Base-by-base conservation (phyloP, 2,113 vertebrate species). In the Sebastes schlegelii region DNA sequence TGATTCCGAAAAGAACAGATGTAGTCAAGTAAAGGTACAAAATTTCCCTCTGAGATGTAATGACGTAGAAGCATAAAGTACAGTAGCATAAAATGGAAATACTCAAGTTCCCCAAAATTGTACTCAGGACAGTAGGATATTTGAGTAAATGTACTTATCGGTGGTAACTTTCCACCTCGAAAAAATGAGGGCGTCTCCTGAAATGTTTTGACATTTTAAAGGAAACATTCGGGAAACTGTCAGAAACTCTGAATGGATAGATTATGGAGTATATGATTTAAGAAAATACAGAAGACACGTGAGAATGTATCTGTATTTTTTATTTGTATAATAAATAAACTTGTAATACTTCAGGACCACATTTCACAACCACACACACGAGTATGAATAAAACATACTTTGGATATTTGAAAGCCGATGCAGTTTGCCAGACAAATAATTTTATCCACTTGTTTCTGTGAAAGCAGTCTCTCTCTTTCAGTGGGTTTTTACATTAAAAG, bases 281-380 rank as follows among this genome's bases (percentile, higher is more conserved):
- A 21, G 42, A 48, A 48, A 73, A 60, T 34, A 7, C 42, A n/a
- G 2, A 34, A 8, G 34, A 73, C 62, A 54, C 42, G 8, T 13
- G n/a, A 74, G 16, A 16, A 55, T 26, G 7, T 52, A 64, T 80
- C 42, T 70, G 43, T 86, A 54, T 75, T 77, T 91, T 93, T 94
- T 87, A 91, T 93, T 93, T 92, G 89, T 93, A 86, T 88, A 95
- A 95, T 94, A 94, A 95, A 94, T 95, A 94, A 93, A 94, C 85
- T 86, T 90, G 83, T 83, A 89, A 91, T 89, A 92, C 88, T 90
- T 89, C 86, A 91, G 92, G 79, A 89, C 55, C 85, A 95, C 87
- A 73, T 89, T 92, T 86, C 89, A 95, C 93, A 94, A 91, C 88
- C 93, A 93, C 92, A 92, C 92, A 89, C 77, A 81, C 66, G 26